Evolutionary conservation across 1,140 invertebrate genomes (phyloP).

Genomic region (Patella vulgata): DNA sequence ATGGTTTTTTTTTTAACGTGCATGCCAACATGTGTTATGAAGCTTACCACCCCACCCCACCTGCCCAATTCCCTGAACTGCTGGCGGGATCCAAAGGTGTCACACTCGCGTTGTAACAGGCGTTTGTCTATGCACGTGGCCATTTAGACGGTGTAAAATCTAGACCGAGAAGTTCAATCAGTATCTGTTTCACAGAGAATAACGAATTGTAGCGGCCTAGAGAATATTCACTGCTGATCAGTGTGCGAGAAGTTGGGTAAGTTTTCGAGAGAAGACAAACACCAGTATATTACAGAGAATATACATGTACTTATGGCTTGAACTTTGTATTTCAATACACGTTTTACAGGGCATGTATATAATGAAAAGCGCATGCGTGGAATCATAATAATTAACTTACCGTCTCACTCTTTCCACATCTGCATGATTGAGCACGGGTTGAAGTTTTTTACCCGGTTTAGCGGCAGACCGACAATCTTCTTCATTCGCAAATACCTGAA

Average conservation of each 20-base stretch:
- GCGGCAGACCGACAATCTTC: conserved; percentile 69
- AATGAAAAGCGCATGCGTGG: not conserved
- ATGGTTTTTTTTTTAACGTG: no score
- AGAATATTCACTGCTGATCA: no score
- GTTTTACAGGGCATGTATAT: not conserved
- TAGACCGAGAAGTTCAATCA: conserved; percentile 67
- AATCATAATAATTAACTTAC: conserved; percentile 15
- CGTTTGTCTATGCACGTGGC: not conserved
- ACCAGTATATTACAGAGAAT: conserved; percentile 5
- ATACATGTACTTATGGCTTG: not conserved
- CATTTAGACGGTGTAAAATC: no score
- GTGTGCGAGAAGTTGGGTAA: no score
- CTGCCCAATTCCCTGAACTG: no score
- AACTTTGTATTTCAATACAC: not conserved
- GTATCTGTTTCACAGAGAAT: conserved; percentile 70
- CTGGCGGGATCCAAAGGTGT: no score
- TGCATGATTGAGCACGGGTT: conserved; percentile 40
- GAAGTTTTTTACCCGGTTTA: conserved; percentile 67
- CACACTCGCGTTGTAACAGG: not conserved
- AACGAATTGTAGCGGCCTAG: no score
- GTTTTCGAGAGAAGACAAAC: conserved; percentile 73
- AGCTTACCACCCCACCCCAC: no score
- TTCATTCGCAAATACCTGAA: conserved; percentile 72
- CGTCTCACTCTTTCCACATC: conserved; percentile 55
- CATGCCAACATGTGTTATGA: no score